These are phyloP conservation scores for Campodea augens DNA, from an alignment of 1,140 invertebrate genomes.

Conservation along the genomic window DNA sequence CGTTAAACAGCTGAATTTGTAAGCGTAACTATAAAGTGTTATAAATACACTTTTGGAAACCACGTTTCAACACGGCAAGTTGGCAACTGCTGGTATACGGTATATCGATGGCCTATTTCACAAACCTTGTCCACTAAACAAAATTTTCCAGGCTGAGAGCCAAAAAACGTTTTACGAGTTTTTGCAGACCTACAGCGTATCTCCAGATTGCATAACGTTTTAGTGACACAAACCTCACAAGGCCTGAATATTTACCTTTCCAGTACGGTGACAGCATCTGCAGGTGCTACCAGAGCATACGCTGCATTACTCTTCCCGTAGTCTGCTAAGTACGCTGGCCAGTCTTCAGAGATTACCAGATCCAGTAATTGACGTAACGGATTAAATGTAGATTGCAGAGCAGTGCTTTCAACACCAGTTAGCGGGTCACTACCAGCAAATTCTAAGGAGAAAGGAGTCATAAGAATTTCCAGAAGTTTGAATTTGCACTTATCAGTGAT, in stretches of 20 bases:
- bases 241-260: constrained; percentile 74
- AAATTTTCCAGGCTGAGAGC: too few relatives aligned
- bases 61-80: too few relatives aligned
- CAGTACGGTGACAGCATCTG: constrained; percentile 71
- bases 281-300: constrained; percentile 78
- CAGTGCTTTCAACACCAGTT: constrained; percentile 60
- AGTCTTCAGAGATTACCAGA: constrained; percentile 87
- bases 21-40: too few relatives aligned
- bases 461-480: constrained; percentile 8
- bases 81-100: too few relatives aligned
- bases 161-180: too few relatives aligned
- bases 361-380: constrained; percentile 83
- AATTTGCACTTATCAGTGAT: background rate
- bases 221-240: too few relatives aligned
- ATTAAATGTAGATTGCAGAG: constrained; percentile 71
- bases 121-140: too few relatives aligned
- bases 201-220: too few relatives aligned
- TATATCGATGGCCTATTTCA: too few relatives aligned
- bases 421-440: constrained; percentile 86
- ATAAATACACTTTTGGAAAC: too few relatives aligned
- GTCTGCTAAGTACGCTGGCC: constrained; percentile 94
- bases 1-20: too few relatives aligned
- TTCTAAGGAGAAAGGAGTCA: constrained; percentile 31
- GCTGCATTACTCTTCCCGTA: constrained; percentile 81
- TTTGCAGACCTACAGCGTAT: too few relatives aligned